Conservation (phyloP, 2,888 invertebrate genomes). For the Bimastos eiseni region DNA sequence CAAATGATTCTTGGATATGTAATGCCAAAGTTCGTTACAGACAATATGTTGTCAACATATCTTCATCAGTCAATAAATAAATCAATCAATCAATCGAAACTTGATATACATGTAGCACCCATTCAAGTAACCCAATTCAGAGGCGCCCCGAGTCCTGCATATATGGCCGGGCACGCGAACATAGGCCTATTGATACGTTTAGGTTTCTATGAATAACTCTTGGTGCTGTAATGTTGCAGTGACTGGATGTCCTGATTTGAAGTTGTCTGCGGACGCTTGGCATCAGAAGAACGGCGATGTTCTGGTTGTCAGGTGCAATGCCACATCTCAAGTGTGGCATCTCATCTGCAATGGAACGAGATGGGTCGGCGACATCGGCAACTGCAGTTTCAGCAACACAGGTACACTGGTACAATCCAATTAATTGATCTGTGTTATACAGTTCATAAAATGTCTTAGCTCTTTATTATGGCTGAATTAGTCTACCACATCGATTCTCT, state of each 20-base stretch:
- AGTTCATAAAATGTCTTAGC: not conserved
- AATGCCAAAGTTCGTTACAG: not conserved
- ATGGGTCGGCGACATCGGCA: constrained; percentile 42
- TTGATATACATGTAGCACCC: too few relatives aligned
- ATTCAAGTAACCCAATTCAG: too few relatives aligned
- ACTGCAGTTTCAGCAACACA: constrained; percentile 38
- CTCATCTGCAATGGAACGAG: constrained; percentile 41
- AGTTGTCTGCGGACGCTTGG: constrained; percentile 28
- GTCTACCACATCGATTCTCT: not conserved
- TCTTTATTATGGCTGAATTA: not conserved
- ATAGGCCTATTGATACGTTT: not conserved
- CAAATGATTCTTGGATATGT: not conserved
- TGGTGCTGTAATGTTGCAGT: constrained; percentile 18
- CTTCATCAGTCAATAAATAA: too few relatives aligned
- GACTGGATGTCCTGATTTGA: constrained; percentile 33
- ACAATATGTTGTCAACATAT: not conserved
- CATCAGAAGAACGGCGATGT: constrained; percentile 32
- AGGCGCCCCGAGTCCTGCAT: too few relatives aligned
- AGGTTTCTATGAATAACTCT: too few relatives aligned
- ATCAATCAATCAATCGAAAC: too few relatives aligned
- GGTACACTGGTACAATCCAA: not conserved
- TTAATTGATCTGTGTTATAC: not conserved
- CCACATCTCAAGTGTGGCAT: constrained; percentile 36
- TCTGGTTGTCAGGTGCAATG: constrained; percentile 32
- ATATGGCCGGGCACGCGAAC: too few relatives aligned